Evolutionary conservation across 2,113 vertebrate genomes (phyloP), one percentile per base, ranked within the genome.

Genomic region (Microtus pennsylvanicus): DNA sequence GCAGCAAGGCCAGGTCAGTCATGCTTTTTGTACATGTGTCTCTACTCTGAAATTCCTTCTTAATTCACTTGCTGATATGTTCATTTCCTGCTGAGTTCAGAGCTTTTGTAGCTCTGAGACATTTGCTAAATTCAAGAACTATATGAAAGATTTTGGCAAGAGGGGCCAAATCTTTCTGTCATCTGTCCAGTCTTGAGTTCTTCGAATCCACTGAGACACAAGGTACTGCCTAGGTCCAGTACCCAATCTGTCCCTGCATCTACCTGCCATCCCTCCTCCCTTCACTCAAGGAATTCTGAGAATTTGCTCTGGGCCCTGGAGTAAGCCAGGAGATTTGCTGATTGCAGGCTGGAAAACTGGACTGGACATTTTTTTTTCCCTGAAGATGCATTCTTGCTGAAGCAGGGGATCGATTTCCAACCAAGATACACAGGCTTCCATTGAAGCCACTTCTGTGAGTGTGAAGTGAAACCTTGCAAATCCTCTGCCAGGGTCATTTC

Each of bases 351-450:
- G 82, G 77, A 85, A 91, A 89, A 83, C 14, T 42, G 74, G 95
- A 94, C 80, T 63, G 88, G 76, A 92, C 69, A 7, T 96, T 92
- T 95, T 72, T 22, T 22, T 35, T 76, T 50, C 8, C 94, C 95
- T 89, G 80, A 81, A 96, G 96, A 94, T 82, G 94, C 88, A 50
- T 94, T 97, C 93, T 96, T 94, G 92, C 96, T 94, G 90, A 74
- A 97, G 93, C 93, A 83, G 86, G 89, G 77, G 92, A 96, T 97
- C 42, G n/a, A 97, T 97, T 96, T 96, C 93, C 67, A 38, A 45
- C 95, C 89, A 91, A 97, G 95, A 97, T 95, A 69, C 88, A 91
- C 63, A 75, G 63, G 88, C 94, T 97, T 97, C 96, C 97, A 89
- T 8, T 72, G 92, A 94, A 95, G 92, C 90, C 91, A 94, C 94